These are phyloP conservation scores for Pyrgilauda ruficollis DNA, from an alignment of 2,113 vertebrate genomes.

Conservation along the genomic window DNA sequence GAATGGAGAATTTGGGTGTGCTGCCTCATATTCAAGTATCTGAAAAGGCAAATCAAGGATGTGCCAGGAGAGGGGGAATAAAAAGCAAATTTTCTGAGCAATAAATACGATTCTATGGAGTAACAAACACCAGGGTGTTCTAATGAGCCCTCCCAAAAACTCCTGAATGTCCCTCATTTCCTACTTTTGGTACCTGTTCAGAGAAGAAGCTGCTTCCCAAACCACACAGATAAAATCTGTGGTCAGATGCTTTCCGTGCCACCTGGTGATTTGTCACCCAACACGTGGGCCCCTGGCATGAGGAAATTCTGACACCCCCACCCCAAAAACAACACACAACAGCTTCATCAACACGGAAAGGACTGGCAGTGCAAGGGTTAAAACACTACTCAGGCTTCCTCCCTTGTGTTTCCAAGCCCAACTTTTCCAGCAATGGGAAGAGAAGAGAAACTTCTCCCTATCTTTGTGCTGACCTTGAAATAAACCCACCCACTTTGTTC, in stretches of 20 bases:
- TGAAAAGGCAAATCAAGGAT: background rate
- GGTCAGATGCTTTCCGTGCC: background rate
- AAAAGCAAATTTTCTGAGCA: background rate
- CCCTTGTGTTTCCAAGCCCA: background rate
- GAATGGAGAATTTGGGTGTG: background rate
- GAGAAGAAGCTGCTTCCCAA: background rate
- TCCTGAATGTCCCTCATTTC: background rate
- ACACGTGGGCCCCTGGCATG: fast-evolving
- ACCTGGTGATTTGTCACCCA: background rate
- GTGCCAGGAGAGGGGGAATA: no score
- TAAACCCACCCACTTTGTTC: slow-evolving; percentile 24
- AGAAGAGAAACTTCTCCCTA: background rate
- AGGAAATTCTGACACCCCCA: background rate
- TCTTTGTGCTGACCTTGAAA: slow-evolving; percentile 3
- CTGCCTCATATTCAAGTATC: background rate
- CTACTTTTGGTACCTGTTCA: background rate
- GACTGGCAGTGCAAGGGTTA: background rate
- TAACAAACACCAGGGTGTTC: background rate
- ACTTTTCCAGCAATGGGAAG: background rate
- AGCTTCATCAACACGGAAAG: background rate
- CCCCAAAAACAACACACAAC: background rate
- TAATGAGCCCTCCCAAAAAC: background rate
- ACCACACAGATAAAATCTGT: background rate
- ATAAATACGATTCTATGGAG: background rate
- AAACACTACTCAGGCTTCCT: background rate